Evolutionary conservation across 2,113 vertebrate genomes (phyloP).

Genomic region (Callopanchax toddi): DNA sequence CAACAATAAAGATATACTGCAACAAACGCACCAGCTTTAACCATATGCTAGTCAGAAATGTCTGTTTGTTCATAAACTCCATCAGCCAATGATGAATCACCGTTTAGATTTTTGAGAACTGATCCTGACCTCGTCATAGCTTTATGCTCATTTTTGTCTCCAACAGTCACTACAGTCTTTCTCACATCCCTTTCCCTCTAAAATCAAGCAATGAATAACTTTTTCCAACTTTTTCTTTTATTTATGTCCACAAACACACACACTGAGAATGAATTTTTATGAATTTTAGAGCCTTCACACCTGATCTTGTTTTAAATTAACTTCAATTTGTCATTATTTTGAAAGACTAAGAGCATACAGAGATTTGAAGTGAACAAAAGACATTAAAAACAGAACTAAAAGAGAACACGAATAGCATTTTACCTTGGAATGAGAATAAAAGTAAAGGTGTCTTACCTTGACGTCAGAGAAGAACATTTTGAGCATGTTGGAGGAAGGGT

Average conservation of each 20-base stretch:
- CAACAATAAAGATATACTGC: constrained; percentile 7
- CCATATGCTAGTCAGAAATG: neutral
- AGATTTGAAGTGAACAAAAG: neutral
- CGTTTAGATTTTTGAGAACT: constrained; percentile 9
- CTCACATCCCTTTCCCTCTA: neutral
- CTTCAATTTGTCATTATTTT: neutral
- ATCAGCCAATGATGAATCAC: constrained; percentile 19
- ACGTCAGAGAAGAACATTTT: constrained; percentile 99
- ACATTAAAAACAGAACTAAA: neutral
- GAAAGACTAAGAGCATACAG: neutral
- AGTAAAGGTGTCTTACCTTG: constrained; percentile 85
- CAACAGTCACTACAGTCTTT: neutral
- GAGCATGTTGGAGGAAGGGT: constrained; percentile 99
- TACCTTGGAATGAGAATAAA: neutral
- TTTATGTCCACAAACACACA: no score
- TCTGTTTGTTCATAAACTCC: constrained; percentile 10
- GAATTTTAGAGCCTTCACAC: neutral
- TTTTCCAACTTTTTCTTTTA: neutral
- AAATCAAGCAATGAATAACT: neutral
- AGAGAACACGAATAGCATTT: neutral
- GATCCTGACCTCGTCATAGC: neutral
- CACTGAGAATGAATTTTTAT: no score
- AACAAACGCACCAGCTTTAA: neutral
- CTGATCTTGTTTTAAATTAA: neutral
- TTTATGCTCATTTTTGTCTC: neutral